Conservation (phyloP, 2,797 vertebrate species). For the Semotilus atromaculatus region DNA sequence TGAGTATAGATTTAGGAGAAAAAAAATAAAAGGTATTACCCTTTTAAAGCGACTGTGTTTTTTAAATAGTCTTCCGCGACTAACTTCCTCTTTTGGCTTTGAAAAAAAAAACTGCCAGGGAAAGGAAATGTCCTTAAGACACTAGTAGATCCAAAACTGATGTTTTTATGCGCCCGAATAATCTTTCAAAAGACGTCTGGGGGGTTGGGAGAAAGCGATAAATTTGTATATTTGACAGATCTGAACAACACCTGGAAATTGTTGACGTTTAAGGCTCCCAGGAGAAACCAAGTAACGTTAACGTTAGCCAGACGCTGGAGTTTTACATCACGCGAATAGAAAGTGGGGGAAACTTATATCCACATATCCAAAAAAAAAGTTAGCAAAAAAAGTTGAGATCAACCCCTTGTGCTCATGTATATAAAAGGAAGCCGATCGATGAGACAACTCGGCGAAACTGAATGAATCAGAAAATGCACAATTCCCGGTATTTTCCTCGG, state of each 20-base stretch:
- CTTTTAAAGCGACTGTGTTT: constrained; percentile 14
- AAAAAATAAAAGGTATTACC: constrained; percentile 31
- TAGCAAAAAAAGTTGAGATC: neutral
- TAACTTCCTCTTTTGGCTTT: constrained; percentile 68
- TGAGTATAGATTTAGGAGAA: constrained; percentile 31
- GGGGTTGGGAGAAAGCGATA: neutral
- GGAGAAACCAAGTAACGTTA: constrained; percentile 14
- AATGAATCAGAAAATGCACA: neutral
- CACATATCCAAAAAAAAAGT: constrained; percentile 18
- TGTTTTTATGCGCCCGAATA: constrained; percentile 33
- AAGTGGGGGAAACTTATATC: neutral
- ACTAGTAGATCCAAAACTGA: neutral
- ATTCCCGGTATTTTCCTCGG: neutral
- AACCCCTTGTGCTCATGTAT: constrained; percentile 4
- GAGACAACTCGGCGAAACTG: neutral
- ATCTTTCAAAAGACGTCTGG: neutral
- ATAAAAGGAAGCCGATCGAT: too few species aligned
- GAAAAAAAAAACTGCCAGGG: constrained; percentile 46
- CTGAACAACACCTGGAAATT: constrained; percentile 12
- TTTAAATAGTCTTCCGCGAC: constrained; percentile 47
- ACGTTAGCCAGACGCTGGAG: constrained; percentile 7
- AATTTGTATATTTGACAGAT: neutral
- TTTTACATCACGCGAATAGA: constrained; percentile 43
- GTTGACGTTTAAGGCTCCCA: constrained; percentile 26
- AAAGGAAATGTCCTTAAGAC: constrained; percentile 12